Evolutionary conservation across 2,888 invertebrate species (phyloP).

Genomic region (Adela reaumurella): DNA sequence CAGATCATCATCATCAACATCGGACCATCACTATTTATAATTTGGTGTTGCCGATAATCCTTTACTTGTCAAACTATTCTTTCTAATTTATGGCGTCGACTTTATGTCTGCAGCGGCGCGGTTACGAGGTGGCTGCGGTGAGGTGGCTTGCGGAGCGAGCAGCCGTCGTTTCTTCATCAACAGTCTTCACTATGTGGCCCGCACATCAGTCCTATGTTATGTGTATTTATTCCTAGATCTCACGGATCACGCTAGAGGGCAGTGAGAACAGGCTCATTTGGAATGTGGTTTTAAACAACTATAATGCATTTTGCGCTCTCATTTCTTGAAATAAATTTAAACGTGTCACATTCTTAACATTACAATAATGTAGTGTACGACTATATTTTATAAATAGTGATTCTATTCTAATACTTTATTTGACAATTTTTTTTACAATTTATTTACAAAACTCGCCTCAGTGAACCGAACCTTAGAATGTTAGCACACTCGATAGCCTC

Average conservation of each 20-base stretch:
- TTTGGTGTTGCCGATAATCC: no score
- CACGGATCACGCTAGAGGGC: not conserved
- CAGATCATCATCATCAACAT: no score
- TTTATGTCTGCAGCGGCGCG: no score
- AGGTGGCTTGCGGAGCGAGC: no score
- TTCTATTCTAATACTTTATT: conserved; percentile 21
- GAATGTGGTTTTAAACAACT: conserved; percentile 46
- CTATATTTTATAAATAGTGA: conserved; percentile 5
- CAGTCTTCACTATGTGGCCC: no score
- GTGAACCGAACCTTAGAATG: conserved; percentile 35
- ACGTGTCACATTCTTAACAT: not conserved
- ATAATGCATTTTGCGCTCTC: conserved; percentile 49
- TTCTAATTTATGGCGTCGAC: no score
- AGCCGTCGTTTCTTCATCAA: no score
- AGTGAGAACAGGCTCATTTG: conserved; percentile 19
- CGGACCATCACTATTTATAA: no score
- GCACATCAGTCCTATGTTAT: no score
- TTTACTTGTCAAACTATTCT: no score
- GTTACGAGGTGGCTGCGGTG: no score
- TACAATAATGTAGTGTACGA: conserved; percentile 9
- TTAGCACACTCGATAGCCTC: conserved; percentile 32
- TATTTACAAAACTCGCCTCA: conserved; percentile 51
- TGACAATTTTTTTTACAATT: conserved; percentile 23
- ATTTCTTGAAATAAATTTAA: conserved; percentile 7
- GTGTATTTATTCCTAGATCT: no score